Evolutionary conservation across 2,888 invertebrate genomes (phyloP).

Genomic region (Flexamia atlantica): DNA sequence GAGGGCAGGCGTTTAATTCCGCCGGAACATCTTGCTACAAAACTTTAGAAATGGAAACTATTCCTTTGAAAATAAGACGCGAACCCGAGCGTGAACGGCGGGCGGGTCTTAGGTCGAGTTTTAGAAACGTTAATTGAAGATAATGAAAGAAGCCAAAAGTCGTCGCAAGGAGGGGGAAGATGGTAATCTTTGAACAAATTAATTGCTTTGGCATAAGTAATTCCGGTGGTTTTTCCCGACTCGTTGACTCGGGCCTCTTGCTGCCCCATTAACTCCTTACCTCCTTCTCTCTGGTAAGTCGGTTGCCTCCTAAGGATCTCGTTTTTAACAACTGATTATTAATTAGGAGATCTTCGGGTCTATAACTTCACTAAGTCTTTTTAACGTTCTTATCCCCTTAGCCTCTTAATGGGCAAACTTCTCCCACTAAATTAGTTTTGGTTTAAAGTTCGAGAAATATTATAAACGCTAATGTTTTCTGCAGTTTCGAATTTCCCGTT

Average conservation of each 20-base stretch:
- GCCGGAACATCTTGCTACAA: slow-evolving; percentile 40
- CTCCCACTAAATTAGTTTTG: slow-evolving; percentile 14
- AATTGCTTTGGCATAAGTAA: slow-evolving; percentile 70
- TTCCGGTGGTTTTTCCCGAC: slow-evolving; percentile 65
- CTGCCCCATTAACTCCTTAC: slow-evolving; percentile 70
- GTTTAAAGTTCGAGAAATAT: neutral
- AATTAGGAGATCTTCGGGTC: slow-evolving; percentile 24
- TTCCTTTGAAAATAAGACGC: slow-evolving; percentile 42
- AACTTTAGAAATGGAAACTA: slow-evolving; percentile 35
- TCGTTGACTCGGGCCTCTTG: slow-evolving; percentile 65
- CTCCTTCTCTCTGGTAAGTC: slow-evolving; percentile 42
- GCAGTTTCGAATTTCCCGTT: too few species aligned
- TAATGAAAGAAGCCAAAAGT: slow-evolving; percentile 69
- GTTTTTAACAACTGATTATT: slow-evolving; percentile 45
- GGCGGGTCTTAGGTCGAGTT: slow-evolving; percentile 50
- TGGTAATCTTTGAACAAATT: slow-evolving; percentile 70
- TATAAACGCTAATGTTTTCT: neutral
- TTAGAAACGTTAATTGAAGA: slow-evolving; percentile 68
- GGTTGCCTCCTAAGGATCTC: slow-evolving; percentile 40
- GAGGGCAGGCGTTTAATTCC: slow-evolving; percentile 46
- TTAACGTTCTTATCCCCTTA: slow-evolving; percentile 35
- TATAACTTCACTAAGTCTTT: slow-evolving; percentile 35
- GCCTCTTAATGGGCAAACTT: slow-evolving; percentile 22
- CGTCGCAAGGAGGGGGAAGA: slow-evolving; percentile 56
- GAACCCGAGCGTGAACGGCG: slow-evolving; percentile 40